Conservation (phyloP, 2,113 vertebrate genomes). For the Oreochromis spilurus region DNA sequence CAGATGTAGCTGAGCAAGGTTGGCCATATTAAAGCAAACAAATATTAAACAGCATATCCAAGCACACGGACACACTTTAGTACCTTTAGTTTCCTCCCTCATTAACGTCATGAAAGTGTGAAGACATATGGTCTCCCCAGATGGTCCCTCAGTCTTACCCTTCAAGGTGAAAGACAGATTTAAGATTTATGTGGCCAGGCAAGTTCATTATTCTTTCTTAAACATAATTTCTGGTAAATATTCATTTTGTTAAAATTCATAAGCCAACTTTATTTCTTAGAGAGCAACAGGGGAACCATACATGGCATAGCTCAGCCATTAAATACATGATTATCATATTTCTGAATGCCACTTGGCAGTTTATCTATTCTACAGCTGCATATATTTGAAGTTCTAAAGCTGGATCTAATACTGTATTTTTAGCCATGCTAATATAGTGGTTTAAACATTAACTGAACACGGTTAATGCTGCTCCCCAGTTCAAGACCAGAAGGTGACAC, state of each 20-base stretch:
- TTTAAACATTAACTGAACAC: not conserved
- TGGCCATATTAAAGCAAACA: not conserved
- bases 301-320: not conserved
- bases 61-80: not conserved
- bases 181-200: not conserved
- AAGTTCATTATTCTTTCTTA: not conserved
- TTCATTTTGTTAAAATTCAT: not conserved
- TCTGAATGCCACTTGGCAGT: not conserved
- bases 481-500: not conserved
- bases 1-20: not conserved
- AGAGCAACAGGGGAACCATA: not conserved
- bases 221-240: not conserved
- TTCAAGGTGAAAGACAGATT: constrained; percentile 36
- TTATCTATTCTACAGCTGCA: not conserved
- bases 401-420: not conserved
- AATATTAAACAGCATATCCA: not conserved
- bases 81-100: constrained; percentile 9
- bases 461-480: not conserved
- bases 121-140: constrained; percentile 44
- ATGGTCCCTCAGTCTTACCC: constrained; percentile 21
- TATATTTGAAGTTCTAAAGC: not conserved
- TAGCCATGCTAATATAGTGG: not conserved
- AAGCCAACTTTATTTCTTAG: not conserved
- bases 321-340: not conserved
- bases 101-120: constrained; percentile 18